phyloP scores from a whole-genome alignment of 2,113 vertebrate genomes.

The Micronycteris hirsuta region DNA sequence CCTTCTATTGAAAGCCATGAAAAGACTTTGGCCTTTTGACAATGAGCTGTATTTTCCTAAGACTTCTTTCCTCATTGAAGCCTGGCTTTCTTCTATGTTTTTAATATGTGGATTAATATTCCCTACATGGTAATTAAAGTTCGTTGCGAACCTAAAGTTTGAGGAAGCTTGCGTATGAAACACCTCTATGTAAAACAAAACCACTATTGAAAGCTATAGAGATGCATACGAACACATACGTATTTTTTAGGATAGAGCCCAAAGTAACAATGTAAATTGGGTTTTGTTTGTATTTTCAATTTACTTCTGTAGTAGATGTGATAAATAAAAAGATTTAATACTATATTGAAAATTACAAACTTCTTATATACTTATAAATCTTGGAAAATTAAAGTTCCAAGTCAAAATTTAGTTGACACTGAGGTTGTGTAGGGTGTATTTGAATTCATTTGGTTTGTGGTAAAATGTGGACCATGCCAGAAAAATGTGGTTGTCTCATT shows the following conservation, averaged over 20 bases:
- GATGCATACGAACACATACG: background rate
- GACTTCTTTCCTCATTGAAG: background rate
- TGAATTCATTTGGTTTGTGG: background rate
- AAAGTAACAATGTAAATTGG: background rate
- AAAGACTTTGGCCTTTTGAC: conserved; percentile 43
- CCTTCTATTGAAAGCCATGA: conserved; percentile 20
- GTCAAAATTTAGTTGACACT: background rate
- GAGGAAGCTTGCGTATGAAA: background rate
- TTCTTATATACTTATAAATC: background rate
- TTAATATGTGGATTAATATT: background rate
- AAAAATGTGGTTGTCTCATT: background rate
- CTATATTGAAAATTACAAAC: background rate
- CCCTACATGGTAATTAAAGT: background rate
- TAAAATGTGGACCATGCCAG: background rate
- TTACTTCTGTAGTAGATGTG: background rate
- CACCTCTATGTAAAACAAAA: background rate
- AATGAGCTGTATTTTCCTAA: background rate
- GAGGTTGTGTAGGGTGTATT: accelerated
- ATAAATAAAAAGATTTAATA: background rate
- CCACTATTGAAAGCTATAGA: background rate
- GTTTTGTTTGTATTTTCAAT: background rate
- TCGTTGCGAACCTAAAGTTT: background rate
- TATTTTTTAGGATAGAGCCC: background rate
- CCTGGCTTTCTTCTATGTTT: background rate
- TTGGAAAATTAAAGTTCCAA: background rate